Evolutionary conservation across 2,113 vertebrate genomes (phyloP), one percentile per base, ranked within the genome.

Genomic region (Oenanthe oenanthe): DNA sequence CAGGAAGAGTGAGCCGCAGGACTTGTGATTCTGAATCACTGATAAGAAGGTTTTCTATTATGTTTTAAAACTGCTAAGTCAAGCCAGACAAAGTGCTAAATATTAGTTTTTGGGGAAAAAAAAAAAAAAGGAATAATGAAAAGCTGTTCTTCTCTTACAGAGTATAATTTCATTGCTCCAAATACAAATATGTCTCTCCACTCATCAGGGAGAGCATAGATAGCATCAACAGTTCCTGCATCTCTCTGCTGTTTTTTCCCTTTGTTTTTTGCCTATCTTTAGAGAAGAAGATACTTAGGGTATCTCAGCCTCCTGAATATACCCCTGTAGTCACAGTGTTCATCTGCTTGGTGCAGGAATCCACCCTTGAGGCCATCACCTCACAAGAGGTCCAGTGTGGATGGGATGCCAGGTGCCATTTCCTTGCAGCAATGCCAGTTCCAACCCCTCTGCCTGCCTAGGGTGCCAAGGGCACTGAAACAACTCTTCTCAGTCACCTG

Each of bases 251-350:
- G 0, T 0, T 56, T 77, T 74, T 34, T 36, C 9, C 17, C 12
- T 47, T 70, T 53, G 47, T 32, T 60, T 42, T 50, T 31, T 61
- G 7, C 12, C 43, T 66, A 0, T 50, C n/a, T 58, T 70, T 62
- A 77, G 29, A 66, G n/a, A 29, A 62, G 61, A 68, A 57, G 5
- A 8, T 17, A 18, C 12, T 38, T 67, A 4, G 1, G 21, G 12
- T 61, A 20, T 45, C 38, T 82, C 65, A 78, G 1, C 13, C 34
- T 71, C 16, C 43, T 76, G 57, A 48, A 29, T 45, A 56, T 6
- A 22, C 7, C 51, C 28, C 56, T 71, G 43, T 9, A 70, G 20
- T 18, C 17, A 25, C 0, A 0, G 12, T 0, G 2, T 34, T 53
- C 42, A 70, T 25, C 67, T 73, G 58, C 34, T 56, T 51, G 34